Evolutionary conservation across 1,140 invertebrate genomes (phyloP), one percentile per base, ranked within the genome.

Genomic region (Caerostris darwini): DNA sequence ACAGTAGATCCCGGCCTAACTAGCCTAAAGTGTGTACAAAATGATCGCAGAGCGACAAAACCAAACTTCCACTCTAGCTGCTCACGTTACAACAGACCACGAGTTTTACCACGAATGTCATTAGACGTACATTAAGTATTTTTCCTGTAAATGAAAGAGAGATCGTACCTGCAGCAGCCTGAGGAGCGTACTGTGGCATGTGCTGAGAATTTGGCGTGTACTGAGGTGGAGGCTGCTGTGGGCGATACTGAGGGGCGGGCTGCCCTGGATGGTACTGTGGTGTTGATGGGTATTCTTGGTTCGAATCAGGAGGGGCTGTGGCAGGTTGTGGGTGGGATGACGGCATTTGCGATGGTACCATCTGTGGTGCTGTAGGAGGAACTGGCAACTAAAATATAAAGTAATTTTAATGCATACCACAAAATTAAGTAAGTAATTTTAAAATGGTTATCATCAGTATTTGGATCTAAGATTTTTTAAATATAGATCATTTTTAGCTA

Each of bases 211-310:
- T 59, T 56, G 91, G 83, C 10, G 64, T 87, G 59, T 93, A 86
- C 12, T 71, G 91, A 50, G 91, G 91, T 5, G 92, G 92, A 5
- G 86, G 85, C 54, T 82, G 64, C n/a, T 88, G 58, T 10, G 85
- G 92, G 4, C 56, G 10, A 57, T 77, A 89, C 19, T 64, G 85
- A 61, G 92, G 64, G 6, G 85, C 92, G 17, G 10, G 8, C 6
- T 17, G 54, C 3, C n/a, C 82, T 5, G 17, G 14, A 7, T 57
- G 50, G 56, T 58, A 53, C n/a, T 57, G 54, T 85, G 83, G 83
- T 3, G n/a, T 19, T 88, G 58, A 12, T 3, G 19, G 7, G 10
- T 14, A 7, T 53, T 61, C 19, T n/a, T 92, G 71, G 14, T 77
- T 53, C 5, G 64, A 53, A 64, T 12, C 53, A 19, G 53, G 34